Evolutionary conservation across 2,797 vertebrate species (phyloP).

Genomic region (Hydrophis major): DNA sequence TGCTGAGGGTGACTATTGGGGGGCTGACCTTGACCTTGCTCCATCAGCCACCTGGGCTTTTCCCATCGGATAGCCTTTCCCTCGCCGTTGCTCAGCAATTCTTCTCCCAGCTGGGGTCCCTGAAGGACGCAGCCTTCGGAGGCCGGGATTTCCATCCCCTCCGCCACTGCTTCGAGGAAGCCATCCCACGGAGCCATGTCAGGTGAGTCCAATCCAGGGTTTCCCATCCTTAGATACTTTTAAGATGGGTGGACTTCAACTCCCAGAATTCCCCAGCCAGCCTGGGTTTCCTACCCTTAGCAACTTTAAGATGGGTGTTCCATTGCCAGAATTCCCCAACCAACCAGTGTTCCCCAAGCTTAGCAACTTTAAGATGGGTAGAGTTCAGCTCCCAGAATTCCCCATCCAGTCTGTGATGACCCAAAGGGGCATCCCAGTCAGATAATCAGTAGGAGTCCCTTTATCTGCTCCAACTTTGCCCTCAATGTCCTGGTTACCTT

Average conservation of each 20-base stretch:
- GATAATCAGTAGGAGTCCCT: too few relatives aligned
- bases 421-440: too few relatives aligned
- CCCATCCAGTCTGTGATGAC: too few relatives aligned
- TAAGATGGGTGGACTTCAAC: too few relatives aligned
- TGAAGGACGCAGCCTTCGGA: slow-evolving; percentile 85
- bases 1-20: slow-evolving; percentile 83
- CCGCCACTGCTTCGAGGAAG: slow-evolving; percentile 78
- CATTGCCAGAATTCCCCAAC: background rate
- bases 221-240: background rate
- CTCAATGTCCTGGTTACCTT: too few relatives aligned
- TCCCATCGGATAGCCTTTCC: background rate
- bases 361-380: too few relatives aligned
- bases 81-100: slow-evolving; percentile 75
- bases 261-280: too few relatives aligned
- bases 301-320: too few relatives aligned
- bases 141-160: slow-evolving; percentile 84
- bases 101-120: slow-evolving; percentile 79
- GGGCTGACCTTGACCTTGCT: slow-evolving; percentile 84
- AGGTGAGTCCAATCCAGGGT: slow-evolving; percentile 69
- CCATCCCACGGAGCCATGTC: slow-evolving; percentile 83
- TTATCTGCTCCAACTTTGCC: too few relatives aligned
- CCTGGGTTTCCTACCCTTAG: too few relatives aligned
- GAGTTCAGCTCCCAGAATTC: too few relatives aligned
- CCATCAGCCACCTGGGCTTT: slow-evolving; percentile 67
- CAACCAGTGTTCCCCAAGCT: too few relatives aligned